Evolutionary conservation across 2,888 invertebrate species (phyloP), one percentile per base, ranked within the genome.

Genomic region (Apamea epomidion): DNA sequence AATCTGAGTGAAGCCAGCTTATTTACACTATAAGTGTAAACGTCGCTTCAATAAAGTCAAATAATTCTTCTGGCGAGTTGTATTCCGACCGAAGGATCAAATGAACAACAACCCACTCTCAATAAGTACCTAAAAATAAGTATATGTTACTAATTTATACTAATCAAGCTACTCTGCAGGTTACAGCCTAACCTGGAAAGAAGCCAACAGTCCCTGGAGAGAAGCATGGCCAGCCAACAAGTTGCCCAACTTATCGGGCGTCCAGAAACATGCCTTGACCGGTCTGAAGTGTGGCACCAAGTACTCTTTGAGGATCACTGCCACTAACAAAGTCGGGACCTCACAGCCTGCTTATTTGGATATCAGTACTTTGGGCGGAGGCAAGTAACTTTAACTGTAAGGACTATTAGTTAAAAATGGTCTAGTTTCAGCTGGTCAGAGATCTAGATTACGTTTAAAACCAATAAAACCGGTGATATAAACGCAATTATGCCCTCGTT

Each of bases 231-330:
- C 93, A 0, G 96, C 91, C 94, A 97, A 92, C 97, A 98, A 89
- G 97, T 96, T 91, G 96, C 97, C 91, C 92, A 97, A 88, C 89
- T 94, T 95, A 88, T 97, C 97, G 94, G 98, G 95, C 0, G 92
- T 94, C 0, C 96, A 91, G 97, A 98, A 95, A 96, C 97, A 98
- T 97, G 87, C 97, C 0, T 90, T 99, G 60, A 98, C 98, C 1
- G 98, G 98, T 0, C 97, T 99, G 25, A 98, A 98, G 91, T 99
- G 99, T 93, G 99, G 99, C 32, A 98, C 98, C 18, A 97, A 98
- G 86, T 99, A 99, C 92, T 98, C 98, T 81, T 97, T 99, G 84
- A 98, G 98, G 92, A 97, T 99, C 91, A 98, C 98, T 1, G 98
- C 99, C 0, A 98, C 98, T 75, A 99, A 99, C 95, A 97, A 98